Conservation (phyloP, 2,113 vertebrate species). For the Apeltes quadracus region DNA sequence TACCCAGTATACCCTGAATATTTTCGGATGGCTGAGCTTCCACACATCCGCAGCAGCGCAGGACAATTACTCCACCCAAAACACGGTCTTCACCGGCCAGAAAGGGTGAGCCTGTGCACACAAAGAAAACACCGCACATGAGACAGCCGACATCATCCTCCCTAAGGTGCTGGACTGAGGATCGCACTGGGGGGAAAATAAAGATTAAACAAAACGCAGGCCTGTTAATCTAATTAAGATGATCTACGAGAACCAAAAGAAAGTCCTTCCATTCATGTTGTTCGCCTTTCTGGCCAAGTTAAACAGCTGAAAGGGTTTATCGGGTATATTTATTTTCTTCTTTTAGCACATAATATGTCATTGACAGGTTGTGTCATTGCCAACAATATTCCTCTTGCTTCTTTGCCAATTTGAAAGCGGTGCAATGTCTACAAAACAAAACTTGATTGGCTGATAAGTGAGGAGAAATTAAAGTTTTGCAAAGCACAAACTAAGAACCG, state of each 20-base stretch:
- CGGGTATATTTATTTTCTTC: conserved; percentile 56
- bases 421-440: conserved; percentile 35
- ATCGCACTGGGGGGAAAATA: conserved; percentile 1
- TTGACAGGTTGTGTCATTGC: conserved; percentile 44
- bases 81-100: conserved; percentile 94
- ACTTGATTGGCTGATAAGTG: conserved; percentile 27
- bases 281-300: conserved; percentile 53
- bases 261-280: conserved; percentile 10
- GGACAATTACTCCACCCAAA: conserved; percentile 94
- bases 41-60: conserved; percentile 91
- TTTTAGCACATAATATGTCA: conserved; percentile 42
- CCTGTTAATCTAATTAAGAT: conserved; percentile 20
- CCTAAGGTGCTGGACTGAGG: conserved; percentile 14
- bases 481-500: conserved; percentile 40
- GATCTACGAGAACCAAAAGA: conserved; percentile 11
- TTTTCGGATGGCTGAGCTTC: conserved; percentile 85
- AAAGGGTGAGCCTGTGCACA: conserved; percentile 91
- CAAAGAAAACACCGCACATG: conserved; percentile 34
- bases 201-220: conserved; percentile 16
- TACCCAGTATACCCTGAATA: conserved; percentile 92
- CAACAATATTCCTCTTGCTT: neutral
- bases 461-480: conserved; percentile 40
- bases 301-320: conserved; percentile 67
- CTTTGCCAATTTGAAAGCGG: conserved; percentile 42
- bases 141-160: neutral